Evolutionary conservation across 1,140 invertebrate genomes (phyloP).

Genomic region (Gyrodactylus salaris): DNA sequence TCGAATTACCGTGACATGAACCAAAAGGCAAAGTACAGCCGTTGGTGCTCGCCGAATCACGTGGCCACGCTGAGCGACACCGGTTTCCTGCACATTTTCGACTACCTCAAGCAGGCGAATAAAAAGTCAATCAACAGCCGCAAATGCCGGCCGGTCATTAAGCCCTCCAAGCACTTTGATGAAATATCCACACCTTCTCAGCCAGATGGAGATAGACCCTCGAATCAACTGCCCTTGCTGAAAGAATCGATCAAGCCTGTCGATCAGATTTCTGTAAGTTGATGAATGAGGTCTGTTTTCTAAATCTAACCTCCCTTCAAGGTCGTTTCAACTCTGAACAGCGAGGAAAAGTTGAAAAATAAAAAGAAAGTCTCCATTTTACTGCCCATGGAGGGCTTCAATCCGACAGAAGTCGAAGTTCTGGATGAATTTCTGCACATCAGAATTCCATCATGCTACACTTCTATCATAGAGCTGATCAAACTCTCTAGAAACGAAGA

Average conservation of each 20-base stretch:
- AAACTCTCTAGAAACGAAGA: neutral
- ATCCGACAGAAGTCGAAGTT: neutral
- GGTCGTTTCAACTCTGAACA: neutral
- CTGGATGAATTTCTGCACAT: neutral
- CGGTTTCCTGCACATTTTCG: neutral
- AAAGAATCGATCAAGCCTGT: too few relatives aligned
- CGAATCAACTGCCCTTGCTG: too few relatives aligned
- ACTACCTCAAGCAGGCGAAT: neutral
- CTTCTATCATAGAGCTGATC: neutral
- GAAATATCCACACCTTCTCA: too few relatives aligned
- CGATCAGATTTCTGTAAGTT: too few relatives aligned
- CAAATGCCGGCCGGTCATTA: neutral
- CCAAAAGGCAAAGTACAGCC: neutral
- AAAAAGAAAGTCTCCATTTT: neutral
- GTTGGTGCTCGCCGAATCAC: neutral
- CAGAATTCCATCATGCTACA: neutral
- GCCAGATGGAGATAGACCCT: too few relatives aligned
- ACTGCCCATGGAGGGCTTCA: neutral
- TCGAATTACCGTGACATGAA: neutral
- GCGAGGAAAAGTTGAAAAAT: neutral
- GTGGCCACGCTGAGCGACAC: neutral
- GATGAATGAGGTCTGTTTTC: too few relatives aligned
- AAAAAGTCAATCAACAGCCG: neutral
- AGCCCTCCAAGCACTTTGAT: neutral
- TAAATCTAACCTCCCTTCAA: neutral